These are phyloP conservation scores for Procavia capensis DNA, from an alignment of 2,113 vertebrate genomes.

Conservation along the genomic window DNA sequence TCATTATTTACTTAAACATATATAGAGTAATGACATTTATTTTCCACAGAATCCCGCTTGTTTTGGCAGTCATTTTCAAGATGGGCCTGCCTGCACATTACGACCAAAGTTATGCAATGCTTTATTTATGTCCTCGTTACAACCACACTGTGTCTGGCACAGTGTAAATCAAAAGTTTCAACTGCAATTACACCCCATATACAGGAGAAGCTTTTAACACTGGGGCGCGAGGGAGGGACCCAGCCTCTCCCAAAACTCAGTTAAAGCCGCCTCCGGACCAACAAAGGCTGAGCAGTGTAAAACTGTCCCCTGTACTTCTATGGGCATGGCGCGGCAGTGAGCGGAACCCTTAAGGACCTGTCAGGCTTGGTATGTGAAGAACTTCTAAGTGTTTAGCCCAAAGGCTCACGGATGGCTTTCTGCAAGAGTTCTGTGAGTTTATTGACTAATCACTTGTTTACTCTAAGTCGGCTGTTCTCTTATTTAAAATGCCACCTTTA, in stretches of 20 bases:
- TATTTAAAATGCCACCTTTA: background rate
- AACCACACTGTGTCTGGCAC: conserved; percentile 51
- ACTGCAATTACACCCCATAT: conserved; percentile 59
- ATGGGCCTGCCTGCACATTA: background rate
- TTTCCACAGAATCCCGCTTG: conserved; percentile 58
- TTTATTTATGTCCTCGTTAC: conserved; percentile 67
- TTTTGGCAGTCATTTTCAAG: conserved; percentile 47
- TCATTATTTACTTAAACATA: conserved; percentile 30
- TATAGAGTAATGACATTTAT: conserved; percentile 50
- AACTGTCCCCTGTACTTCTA: background rate
- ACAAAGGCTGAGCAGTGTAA: background rate
- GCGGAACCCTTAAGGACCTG: background rate
- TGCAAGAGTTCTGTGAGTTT: background rate
- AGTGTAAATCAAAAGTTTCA: conserved; percentile 62
- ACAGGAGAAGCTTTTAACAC: conserved; percentile 46
- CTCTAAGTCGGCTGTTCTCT: background rate
- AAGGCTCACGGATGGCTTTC: background rate
- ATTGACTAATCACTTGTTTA: background rate
- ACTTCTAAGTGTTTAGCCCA: background rate
- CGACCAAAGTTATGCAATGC: conserved; percentile 51
- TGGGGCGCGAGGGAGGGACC: background rate
- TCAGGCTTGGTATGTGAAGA: background rate
- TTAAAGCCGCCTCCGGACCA: conserved; percentile 19
- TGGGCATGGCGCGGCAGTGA: background rate
- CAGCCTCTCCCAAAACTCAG: background rate